These are phyloP conservation scores for Acrossocheilus fasciatus DNA, from an alignment of 2,797 vertebrate species.

Conservation along the genomic window DNA sequence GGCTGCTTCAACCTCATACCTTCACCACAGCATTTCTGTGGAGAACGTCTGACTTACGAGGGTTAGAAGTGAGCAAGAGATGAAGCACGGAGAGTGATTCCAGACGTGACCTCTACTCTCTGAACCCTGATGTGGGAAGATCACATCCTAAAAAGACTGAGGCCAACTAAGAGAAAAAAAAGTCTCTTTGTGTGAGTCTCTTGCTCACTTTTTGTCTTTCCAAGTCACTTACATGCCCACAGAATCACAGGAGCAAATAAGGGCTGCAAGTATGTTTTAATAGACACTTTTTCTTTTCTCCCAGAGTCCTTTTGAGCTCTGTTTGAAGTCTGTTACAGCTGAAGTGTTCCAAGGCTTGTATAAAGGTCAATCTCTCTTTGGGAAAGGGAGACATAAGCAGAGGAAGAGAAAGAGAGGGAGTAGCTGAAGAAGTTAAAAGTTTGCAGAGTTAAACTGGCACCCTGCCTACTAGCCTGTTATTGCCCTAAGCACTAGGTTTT, in stretches of 20 bases:
- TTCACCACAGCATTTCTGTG: neutral
- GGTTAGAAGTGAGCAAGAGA: constrained; percentile 60
- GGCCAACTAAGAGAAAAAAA: constrained; percentile 61
- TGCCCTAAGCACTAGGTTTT: constrained; percentile 81
- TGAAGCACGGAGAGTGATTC: constrained; percentile 30
- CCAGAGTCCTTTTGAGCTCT: constrained; percentile 64
- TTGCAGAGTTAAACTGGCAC: constrained; percentile 84
- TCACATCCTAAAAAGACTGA: constrained; percentile 64
- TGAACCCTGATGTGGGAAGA: constrained; percentile 66
- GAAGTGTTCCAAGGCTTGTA: constrained; percentile 83
- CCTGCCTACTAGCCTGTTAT: constrained; percentile 84
- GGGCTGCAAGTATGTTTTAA: constrained; percentile 81
- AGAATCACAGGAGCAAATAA: constrained; percentile 75
- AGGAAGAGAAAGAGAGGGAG: constrained; percentile 51
- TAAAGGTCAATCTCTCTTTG: constrained; percentile 84
- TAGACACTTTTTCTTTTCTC: constrained; percentile 76
- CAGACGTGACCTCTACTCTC: constrained; percentile 60
- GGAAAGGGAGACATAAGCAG: constrained; percentile 53
- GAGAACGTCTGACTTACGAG: neutral
- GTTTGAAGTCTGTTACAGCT: constrained; percentile 84
- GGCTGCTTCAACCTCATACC: constrained; percentile 15
- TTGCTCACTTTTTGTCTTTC: constrained; percentile 53
- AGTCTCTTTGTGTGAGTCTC: constrained; percentile 61
- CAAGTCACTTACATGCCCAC: constrained; percentile 56
- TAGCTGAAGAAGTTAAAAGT: constrained; percentile 80